These are phyloP conservation scores for Sus scrofa DNA, from an alignment of 2,113 vertebrate genomes.

Conservation along the genomic window DNA sequence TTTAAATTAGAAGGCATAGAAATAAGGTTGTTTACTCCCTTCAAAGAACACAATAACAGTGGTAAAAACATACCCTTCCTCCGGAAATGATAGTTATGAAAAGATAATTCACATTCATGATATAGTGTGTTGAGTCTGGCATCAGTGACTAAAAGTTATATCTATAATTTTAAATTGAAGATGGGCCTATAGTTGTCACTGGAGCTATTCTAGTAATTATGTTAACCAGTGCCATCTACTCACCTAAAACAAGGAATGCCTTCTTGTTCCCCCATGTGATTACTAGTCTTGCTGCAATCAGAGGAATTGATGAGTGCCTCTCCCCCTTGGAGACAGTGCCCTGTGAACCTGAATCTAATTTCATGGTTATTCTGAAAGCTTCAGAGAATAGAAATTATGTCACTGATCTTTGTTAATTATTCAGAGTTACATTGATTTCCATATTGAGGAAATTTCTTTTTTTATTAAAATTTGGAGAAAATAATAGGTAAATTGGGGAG, in stretches of 20 bases:
- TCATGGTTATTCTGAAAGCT: slow-evolving; percentile 48
- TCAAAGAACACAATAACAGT: background rate
- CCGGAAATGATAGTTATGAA: background rate
- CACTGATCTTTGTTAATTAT: background rate
- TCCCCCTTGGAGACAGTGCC: background rate
- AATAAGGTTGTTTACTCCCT: background rate
- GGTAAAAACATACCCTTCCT: background rate
- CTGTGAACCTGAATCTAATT: background rate
- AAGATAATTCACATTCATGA: background rate
- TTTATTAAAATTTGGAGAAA: background rate
- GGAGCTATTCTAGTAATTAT: background rate
- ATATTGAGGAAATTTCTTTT: background rate
- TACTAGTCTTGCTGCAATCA: background rate
- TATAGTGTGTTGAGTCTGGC: background rate
- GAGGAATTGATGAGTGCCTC: background rate
- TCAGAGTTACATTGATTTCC: background rate
- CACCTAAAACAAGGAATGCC: background rate
- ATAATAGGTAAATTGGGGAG: background rate
- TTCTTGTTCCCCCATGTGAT: background rate
- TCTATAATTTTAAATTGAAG: background rate
- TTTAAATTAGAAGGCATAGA: background rate
- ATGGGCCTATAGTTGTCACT: background rate
- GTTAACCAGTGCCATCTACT: background rate
- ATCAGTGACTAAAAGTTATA: background rate
- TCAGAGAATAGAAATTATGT: background rate